Conservation (phyloP, 2,113 vertebrate genomes). For the Mohoua ochrocephala region DNA sequence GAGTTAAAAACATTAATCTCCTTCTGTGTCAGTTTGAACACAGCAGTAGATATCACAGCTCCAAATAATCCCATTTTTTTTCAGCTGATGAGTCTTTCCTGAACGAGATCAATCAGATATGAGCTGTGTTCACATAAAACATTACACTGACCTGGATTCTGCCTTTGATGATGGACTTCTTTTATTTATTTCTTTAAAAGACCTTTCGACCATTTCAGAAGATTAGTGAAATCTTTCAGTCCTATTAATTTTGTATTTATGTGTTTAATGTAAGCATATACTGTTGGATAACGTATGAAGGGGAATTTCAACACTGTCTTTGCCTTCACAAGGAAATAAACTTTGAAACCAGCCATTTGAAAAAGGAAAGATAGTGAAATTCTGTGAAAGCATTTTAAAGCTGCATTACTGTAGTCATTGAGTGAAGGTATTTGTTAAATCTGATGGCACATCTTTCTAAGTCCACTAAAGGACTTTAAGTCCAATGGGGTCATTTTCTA, state of each 20-base stretch:
- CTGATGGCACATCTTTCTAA: accelerated
- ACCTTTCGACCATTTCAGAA: background rate
- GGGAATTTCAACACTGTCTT: background rate
- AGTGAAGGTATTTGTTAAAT: background rate
- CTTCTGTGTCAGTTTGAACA: background rate
- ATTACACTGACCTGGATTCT: background rate
- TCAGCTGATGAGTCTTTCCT: background rate
- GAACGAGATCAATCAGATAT: background rate
- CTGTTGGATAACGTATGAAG: background rate
- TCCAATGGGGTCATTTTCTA: background rate
- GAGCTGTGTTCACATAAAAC: background rate
- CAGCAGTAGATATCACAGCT: background rate
- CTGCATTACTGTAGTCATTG: background rate
- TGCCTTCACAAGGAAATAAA: background rate
- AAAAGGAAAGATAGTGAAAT: background rate
- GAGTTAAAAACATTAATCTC: background rate
- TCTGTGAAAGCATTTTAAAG: background rate
- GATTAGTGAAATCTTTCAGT: background rate
- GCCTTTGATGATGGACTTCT: background rate
- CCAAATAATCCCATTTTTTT: background rate
- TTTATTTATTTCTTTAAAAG: background rate
- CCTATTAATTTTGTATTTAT: background rate
- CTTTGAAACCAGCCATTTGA: background rate
- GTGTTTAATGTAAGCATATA: background rate
- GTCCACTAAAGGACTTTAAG: background rate